Evolutionary conservation across 2,888 invertebrate species (phyloP), one percentile per base, ranked within the genome.

Genomic region (Caenorhabditis uteleia): DNA sequence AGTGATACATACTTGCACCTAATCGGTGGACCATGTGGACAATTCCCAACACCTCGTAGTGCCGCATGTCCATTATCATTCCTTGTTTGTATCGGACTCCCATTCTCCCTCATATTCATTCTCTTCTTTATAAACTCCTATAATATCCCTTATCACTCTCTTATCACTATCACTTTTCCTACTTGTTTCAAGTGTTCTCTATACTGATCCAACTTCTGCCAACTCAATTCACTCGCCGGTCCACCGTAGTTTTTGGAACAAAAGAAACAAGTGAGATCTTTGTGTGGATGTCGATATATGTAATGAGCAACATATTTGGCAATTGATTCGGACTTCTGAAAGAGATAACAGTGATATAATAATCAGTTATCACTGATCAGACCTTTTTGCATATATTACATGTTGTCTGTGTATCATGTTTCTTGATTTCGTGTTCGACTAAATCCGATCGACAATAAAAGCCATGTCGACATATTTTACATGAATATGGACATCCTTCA

Each of bases 11-110:
- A 69, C 70, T 65, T 71, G 68, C 71, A 71, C 25, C 57, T 65
- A 21, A 66, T 51, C 0, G 71, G 58, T 2, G 68, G 56, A 14
- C 71, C 71, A 46, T 71, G 71, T 3, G 71, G 71, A 56, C 71
- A 71, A 27, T 50, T 27, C 1, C 68, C 71, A 16, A 71, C 55
- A 10, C 71, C 71, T 20, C 71, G 58, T 33, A 70, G 45, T 2
- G 62, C 66, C 4, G 44, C 45, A 10, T 21, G 12, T 12, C 25
- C 18, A 1, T 21, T 5, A 2, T 31, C 49, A 16, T 31, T n/a
- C 26, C n/a, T 4, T 27, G 29, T 0, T 18, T 25, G 10, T 12
- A 21, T 21, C 50, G 43, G 12, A 34, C 16, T 16, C 26, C 26
- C 10, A 29, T 14, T n/a, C 20, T 58, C 2, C 12, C 12, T 7